Evolutionary conservation across 2,797 vertebrate species (phyloP), one percentile per base, ranked within the genome.

Genomic region (Anniella stebbinsi): DNA sequence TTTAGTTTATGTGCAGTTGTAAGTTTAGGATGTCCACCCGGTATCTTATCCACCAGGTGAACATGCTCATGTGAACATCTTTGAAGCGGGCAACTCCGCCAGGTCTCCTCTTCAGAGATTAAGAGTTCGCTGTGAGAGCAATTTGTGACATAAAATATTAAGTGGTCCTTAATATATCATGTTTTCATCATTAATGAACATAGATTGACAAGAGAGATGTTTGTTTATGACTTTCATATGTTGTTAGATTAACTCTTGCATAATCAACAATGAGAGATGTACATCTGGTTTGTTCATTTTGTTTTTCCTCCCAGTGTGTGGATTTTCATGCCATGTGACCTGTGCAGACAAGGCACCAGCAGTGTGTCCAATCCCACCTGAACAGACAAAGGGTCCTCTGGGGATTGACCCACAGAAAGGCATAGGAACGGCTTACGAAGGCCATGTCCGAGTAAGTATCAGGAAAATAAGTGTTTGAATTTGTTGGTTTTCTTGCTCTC

Each of bases 261-360:
- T 15, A 36, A 8, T 75, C 25, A 76, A 67, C 4, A 81, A 57
- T 41, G 78, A 75, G 15, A 77, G 28, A 84, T 87, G 90, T 88
- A 88, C 70, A 75, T 82, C 87, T 78, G 92, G 94, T 84, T 76
- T 13, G 23, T 89, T 33, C 70, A 93, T 88, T 81, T 5, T n/a
- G n/a, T 87, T 87, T 94, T 57, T 92, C 13, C 54, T 90, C 21
- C 57, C 95, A 99, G 99, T 99, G 15, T 99, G 99, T 96, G 98
- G 98, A 91, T 99, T 99, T 97, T 99, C 98, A 17, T 99, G 99
- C 97, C 99, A 99, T 0, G 99, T 99, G 91, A 99, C 99, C 0
- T 99, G 99, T 96, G 99, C 99, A 73, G 99, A 99, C 97, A 99
- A 99, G 96, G 99, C 98, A 88, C 99, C 99, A 1, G 98, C 99